These are phyloP conservation scores for Brachionus rotundiformis DNA, from an alignment of 1,140 invertebrate species.

Conservation along the genomic window DNA sequence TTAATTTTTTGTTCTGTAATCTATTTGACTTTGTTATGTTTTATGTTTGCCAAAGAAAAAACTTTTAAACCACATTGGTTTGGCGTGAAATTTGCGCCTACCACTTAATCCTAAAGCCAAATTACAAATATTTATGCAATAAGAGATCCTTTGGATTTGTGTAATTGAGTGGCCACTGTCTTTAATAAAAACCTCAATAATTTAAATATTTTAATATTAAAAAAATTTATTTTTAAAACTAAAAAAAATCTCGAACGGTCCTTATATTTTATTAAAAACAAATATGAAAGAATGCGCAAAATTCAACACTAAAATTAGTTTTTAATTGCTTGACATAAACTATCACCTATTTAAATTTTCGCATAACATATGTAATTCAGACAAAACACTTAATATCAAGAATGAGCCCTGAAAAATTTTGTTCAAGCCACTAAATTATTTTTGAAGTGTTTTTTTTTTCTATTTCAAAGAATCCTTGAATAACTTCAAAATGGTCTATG, in stretches of 20 bases:
- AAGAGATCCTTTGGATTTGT: no score
- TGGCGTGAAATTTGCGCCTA: not conserved
- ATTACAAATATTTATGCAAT: not conserved
- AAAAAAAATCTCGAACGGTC: no score
- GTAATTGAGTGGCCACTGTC: no score
- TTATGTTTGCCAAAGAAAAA: not conserved
- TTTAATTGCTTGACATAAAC: not conserved
- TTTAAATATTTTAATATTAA: no score
- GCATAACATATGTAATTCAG: not conserved
- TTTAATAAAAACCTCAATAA: no score
- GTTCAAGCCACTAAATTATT: not conserved
- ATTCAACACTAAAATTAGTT: not conserved
- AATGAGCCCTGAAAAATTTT: not conserved
- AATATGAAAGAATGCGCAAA: not conserved
- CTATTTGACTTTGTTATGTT: conserved; percentile 18
- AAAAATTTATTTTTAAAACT: no score
- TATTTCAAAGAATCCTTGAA: not conserved
- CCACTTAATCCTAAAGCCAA: not conserved
- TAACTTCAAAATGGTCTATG: not conserved
- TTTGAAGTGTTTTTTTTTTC: not conserved
- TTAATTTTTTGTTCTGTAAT: conserved; percentile 1
- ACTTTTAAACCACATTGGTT: not conserved
- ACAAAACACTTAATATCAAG: not conserved
- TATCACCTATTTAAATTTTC: not conserved
- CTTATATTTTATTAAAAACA: no score